Percentiles rank a stretch among this genome's conserved stretches.
Conservation (phyloP, 2,113 vertebrate genomes). For the Triplophysa rosa region DNA sequence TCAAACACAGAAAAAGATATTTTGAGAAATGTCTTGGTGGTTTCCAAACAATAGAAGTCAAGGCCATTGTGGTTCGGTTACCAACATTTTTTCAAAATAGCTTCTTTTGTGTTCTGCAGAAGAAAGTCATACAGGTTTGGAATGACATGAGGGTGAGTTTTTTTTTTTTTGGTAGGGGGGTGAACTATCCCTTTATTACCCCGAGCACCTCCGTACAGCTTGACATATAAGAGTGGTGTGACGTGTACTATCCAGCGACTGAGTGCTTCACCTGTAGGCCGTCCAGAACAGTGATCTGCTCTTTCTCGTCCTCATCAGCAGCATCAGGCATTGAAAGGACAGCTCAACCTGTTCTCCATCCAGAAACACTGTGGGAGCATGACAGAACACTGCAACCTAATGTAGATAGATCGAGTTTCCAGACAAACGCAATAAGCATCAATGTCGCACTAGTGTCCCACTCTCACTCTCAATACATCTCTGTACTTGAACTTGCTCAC, state of each 20-base stretch:
- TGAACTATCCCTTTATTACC: too few species aligned
- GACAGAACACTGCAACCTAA: slow-evolving; percentile 57
- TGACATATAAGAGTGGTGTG: not conserved
- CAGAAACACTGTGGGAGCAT: slow-evolving; percentile 26
- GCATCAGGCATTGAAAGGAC: slow-evolving; percentile 61
- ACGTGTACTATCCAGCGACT: not conserved
- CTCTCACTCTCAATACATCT: slow-evolving; percentile 1
- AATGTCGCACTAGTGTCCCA: not conserved
- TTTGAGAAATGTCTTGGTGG: too few species aligned
- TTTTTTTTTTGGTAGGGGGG: too few species aligned
- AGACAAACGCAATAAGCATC: slow-evolving; percentile 11
- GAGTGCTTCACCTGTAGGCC: slow-evolving; percentile 69
- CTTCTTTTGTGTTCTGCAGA: too few species aligned
- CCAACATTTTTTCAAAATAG: too few species aligned
- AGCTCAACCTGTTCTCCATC: slow-evolving; percentile 39
- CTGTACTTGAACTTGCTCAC: not conserved
- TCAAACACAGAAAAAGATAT: too few species aligned
- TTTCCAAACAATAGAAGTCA: too few species aligned
- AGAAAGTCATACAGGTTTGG: too few species aligned
- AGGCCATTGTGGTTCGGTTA: too few species aligned
- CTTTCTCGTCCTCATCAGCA: slow-evolving; percentile 77
- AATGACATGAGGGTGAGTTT: too few species aligned
- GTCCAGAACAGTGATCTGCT: slow-evolving; percentile 57
- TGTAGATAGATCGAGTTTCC: slow-evolving; percentile 1
- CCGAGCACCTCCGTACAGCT: not conserved